Base-by-base conservation (phyloP, 2,797 vertebrate species). In the Sparus aurata region DNA sequence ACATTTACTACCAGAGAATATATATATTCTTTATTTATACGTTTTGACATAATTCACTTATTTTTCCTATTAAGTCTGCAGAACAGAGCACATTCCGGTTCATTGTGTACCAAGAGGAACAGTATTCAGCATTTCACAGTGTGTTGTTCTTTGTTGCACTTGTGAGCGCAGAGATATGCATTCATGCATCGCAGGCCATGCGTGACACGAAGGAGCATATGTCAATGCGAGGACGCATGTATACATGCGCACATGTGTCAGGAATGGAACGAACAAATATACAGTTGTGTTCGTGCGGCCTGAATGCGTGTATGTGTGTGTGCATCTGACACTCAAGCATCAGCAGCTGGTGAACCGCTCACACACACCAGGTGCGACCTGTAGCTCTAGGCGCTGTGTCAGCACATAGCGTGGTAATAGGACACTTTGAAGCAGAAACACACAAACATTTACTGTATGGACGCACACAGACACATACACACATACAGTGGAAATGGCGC, bases 361-460 rank as follows among this genome's bases (percentile, higher is more conserved):
- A 93, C 89, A 91, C 93, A 94, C 93, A 85, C 94, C 94, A 95
- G 95, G 95, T 95, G 95, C 85, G 79, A 93, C 93, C 91, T 92
- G 83, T 91, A 90, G 91, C 92, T 89, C 53, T 65, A 88, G 83
- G 94, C 87, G 77, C 92, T 91, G 91, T 82, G 89, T 95, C 94
- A 94, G 93, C 94, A 90, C 90, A 95, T 92, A 92, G 82, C 79
- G 30, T 45, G 43, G 93, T 91, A 95, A 95, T 77, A 86, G 89
- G 93, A 95, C 90, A 93, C 93, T 85, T 50, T 50, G 52, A 74
- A 88, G 86, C 87, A 60, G 75, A 60, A 64, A 82, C 75, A 68
- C 78, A 73, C 49, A 61, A 69, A 87, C 72, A 79, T 76, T 67
- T 60, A 73, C 65, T 66, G 81, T 58, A 47, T 71, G 65, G 49